A percentile compares a stretch with the other conserved stretches of the same genome.
Evolutionary conservation across 2,888 invertebrate species (phyloP).

Genomic region (Apodemia mormo): DNA sequence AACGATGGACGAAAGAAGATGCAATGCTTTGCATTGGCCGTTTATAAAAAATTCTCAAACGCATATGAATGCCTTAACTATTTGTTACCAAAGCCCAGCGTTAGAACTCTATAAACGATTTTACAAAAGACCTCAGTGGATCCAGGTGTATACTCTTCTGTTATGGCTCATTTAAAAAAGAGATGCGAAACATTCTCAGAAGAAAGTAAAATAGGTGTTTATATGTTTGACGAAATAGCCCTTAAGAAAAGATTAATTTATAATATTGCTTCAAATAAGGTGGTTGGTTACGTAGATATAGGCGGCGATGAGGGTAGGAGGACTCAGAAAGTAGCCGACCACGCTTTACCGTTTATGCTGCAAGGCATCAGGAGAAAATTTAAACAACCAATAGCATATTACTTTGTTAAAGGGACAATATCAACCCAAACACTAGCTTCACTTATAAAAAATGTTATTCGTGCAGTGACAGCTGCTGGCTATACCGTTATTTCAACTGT

Average conservation of each 20-base stretch:
- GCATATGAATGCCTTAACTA: too few relatives aligned
- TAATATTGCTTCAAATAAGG: constrained; percentile 26
- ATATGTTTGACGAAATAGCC: constrained; percentile 38
- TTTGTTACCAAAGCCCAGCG: too few relatives aligned
- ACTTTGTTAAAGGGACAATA: constrained; percentile 36
- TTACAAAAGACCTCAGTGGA: too few relatives aligned
- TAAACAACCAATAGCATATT: constrained; percentile 39
- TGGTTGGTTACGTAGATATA: too few relatives aligned
- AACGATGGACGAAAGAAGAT: neutral
- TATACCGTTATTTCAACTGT: too few relatives aligned
- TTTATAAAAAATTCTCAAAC: too few relatives aligned
- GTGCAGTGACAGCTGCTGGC: too few relatives aligned
- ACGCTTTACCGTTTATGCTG: constrained; percentile 34
- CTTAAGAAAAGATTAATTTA: constrained; percentile 20
- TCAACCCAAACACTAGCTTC: constrained; percentile 27
- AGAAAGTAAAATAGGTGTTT: constrained; percentile 28
- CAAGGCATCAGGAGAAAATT: constrained; percentile 35
- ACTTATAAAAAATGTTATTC: constrained; percentile 23
- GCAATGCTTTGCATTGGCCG: neutral
- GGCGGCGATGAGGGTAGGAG: too few relatives aligned
- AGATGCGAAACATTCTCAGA: constrained; percentile 18
- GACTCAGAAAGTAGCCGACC: too few relatives aligned
- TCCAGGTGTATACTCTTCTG: too few relatives aligned
- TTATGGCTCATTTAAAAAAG: constrained; percentile 15
- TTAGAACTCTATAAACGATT: too few relatives aligned